Evolutionary conservation across 2,888 invertebrate species (phyloP), one percentile per base, ranked within the genome.

Genomic region (Cenopis cana): DNA sequence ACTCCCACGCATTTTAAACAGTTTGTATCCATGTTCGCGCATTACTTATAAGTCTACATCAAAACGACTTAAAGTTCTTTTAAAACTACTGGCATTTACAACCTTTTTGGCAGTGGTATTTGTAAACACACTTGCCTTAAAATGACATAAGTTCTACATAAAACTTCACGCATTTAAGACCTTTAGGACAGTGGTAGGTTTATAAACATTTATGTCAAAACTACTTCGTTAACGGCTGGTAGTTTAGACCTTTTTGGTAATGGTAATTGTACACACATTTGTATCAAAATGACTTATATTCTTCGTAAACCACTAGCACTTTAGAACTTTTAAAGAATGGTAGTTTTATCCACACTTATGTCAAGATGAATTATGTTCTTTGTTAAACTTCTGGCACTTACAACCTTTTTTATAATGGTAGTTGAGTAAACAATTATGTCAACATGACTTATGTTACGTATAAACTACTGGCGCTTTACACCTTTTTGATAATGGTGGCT

Each of bases 1-100:
- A 36, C 81, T 70, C 82, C 82, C 77, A 82, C 82, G 74, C 81
- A 75, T 0, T 78, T 77, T 79, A 77, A 81, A 81, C 81, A 74
- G 78, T 79, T 76, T 73, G 75, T 72, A 59, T 73, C 73, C 75
- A 18, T 70, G 79, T 77, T 77, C 72, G 74, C 74, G 74, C 77
- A 73, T 77, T 8, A 8, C 75, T 75, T 74, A 60, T 2, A n/a
- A 24, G 2, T 9, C 0, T n/a, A 8, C 3, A 46, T 33, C 60
- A 11, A 60, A 60, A 46, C 24, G 60, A 3, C 60, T 12, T 46
- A 60, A n/a, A 1, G 20, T 11, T 0, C 24, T 24, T 24, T 8
- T 0, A 0, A 24, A 60, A 24, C 10, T n/a, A 60, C 20, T 46
- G 24, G 24, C 60, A 0, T 24, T 46, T 60, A 46, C 14, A 8